Base-by-base conservation (phyloP, 2,797 vertebrate species). In the Gymnoscopelus braueri region DNA sequence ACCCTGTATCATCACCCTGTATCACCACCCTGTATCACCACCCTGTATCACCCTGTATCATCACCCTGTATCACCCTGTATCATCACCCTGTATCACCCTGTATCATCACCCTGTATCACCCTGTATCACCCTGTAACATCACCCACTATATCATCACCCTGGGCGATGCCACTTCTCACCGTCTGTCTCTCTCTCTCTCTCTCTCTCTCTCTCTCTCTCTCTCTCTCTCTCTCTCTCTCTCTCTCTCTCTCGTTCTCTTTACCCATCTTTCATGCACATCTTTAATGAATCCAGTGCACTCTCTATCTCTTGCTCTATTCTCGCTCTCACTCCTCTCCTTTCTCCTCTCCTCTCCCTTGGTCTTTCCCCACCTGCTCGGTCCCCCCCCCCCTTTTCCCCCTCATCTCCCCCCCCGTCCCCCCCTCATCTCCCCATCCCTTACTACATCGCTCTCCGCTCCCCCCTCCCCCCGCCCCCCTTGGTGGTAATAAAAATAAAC, bases 401-500 rank as follows among this genome's bases (percentile, higher is more conserved):
- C 6, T 13, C 52, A 11, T 1, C 54, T 50, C 72, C 3, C 12
- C 13, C 15, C 65, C 35, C n/a, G 14, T 49, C 23, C 13, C 23
- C 23, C 61, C 26, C 54, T 49, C 19, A 19, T 13, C 50, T 63
- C 60, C 35, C 73, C 80, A 60, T 51, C 51, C 61, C 15, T 39
- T 47, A 26, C 53, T 19, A 19, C 19, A 19, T 19, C 19, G 19
- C 19, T 19, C 19, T 1, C 48, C 50, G 26, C 54, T 60, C 69
- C 70, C 78, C 65, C 69, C 62, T 65, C 49, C 54, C 47, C 44
- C 55, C 77, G 74, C 72, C 78, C 68, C 68, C 70, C 80, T 86
- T 74, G 65, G 44, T 65, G 65, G 81, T 87, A 87, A 91, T 92
- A 19, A 91, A 91, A 92, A 88, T 90, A 91, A 89, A 90, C 81